Evolutionary conservation across 2,797 vertebrate species (phyloP).

Genomic region (Prunella strophiata): DNA sequence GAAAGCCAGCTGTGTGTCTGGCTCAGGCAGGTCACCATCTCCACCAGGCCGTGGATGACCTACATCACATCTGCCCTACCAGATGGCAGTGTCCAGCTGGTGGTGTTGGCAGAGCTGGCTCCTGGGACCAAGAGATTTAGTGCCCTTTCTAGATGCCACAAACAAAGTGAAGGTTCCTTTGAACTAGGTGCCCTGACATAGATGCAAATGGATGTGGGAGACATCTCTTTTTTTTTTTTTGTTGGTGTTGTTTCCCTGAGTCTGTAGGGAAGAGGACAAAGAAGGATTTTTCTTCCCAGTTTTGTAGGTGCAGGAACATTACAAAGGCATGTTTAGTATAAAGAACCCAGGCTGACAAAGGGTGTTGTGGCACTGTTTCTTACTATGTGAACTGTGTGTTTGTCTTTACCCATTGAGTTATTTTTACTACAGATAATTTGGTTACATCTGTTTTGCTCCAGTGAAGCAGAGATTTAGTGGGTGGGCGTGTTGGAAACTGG

Average conservation of each 20-base stretch:
- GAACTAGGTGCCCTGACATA: not conserved
- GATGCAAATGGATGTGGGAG: not conserved
- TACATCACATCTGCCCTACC: not conserved
- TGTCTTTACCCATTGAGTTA: not conserved
- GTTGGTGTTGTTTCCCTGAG: not conserved
- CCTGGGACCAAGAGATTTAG: not conserved
- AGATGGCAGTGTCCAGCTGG: not conserved
- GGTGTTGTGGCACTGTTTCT: not conserved
- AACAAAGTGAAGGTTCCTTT: not conserved
- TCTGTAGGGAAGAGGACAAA: fast-evolving
- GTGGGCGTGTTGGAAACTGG: not conserved
- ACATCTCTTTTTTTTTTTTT: fast-evolving
- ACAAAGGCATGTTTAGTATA: not conserved
- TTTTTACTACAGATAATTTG: conserved; percentile 44
- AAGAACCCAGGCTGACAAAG: not conserved
- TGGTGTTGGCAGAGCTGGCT: not conserved
- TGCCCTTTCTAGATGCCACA: not conserved
- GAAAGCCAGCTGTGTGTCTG: not conserved
- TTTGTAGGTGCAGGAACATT: not conserved
- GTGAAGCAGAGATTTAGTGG: not conserved
- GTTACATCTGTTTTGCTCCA: conserved; percentile 20
- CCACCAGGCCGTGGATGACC: not conserved
- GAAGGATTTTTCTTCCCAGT: not conserved
- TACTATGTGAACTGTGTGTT: not conserved
- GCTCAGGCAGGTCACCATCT: not conserved